phyloP scores from a whole-genome alignment of 2,888 invertebrate genomes.

The Cheilosia vernalis region DNA sequence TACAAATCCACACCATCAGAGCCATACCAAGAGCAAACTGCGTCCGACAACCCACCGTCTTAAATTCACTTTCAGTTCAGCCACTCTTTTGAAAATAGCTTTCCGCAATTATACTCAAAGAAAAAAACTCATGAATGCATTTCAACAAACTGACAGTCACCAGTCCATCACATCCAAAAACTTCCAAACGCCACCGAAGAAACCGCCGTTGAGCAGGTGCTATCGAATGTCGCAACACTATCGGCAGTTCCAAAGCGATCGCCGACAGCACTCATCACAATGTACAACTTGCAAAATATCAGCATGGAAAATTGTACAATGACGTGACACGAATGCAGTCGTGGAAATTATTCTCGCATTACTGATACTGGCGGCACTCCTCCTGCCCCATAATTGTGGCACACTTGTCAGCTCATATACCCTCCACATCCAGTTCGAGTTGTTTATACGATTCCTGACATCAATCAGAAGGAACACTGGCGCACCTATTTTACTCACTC shows the following conservation, averaged over 20 bases:
- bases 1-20: too few relatives aligned
- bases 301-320: conserved; percentile 59
- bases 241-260: conserved; percentile 33
- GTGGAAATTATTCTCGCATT: conserved; percentile 17
- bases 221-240: conserved; percentile 17
- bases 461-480: conserved; percentile 25
- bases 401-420: conserved; percentile 63
- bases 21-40: too few relatives aligned
- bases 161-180: conserved; percentile 17
- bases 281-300: conserved; percentile 48
- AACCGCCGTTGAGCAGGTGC: conserved; percentile 21
- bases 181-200: not conserved
- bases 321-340: conserved; percentile 44
- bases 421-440: conserved; percentile 20
- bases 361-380: conserved; percentile 22
- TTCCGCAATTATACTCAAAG: conserved; percentile 5
- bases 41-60: not conserved
- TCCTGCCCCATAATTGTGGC: conserved; percentile 54
- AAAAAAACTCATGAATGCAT: conserved; percentile 27
- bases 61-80: not conserved
- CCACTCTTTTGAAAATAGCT: not conserved
- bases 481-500: conserved; percentile 25
- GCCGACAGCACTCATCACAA: conserved; percentile 44
- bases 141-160: conserved; percentile 11
- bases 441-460: conserved; percentile 31